phyloP scores from a whole-genome alignment of 2,888 invertebrate species.

The Eupithecia dodoneata region DNA sequence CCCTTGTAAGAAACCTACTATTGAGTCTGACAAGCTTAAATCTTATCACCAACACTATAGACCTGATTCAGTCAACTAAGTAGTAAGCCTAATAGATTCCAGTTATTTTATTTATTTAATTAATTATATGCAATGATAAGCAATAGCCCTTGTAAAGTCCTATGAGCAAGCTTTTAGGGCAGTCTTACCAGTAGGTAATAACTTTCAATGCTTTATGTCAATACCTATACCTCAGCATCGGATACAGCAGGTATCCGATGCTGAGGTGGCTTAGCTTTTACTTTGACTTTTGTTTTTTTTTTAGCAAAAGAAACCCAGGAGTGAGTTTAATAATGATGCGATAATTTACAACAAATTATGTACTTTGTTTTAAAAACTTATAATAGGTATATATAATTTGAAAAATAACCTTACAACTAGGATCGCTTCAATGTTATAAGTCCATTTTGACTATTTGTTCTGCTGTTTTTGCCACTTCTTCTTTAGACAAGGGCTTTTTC shows the following conservation, averaged over 20 bases:
- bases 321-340: neutral
- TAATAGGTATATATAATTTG: conserved; percentile 22
- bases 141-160: too few relatives aligned
- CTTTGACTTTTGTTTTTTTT: neutral
- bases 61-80: neutral
- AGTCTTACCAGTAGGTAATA: too few relatives aligned
- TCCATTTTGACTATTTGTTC: conserved; percentile 74
- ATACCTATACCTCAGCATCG: too few relatives aligned
- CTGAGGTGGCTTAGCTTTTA: neutral
- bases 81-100: neutral
- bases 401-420: conserved; percentile 37
- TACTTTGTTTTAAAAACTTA: conserved; percentile 16
- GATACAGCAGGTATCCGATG: too few relatives aligned
- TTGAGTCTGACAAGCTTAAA: neutral
- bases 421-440: conserved; percentile 53
- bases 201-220: neutral
- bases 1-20: too few relatives aligned
- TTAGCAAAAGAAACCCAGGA: neutral
- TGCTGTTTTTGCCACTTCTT: conserved; percentile 66
- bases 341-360: neutral
- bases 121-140: too few relatives aligned
- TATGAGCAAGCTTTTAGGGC: too few relatives aligned
- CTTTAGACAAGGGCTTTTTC: conserved; percentile 66
- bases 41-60: neutral
- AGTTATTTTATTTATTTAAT: too few relatives aligned